Base-by-base conservation (phyloP, 1,140 invertebrate genomes). In the Carposina sasakii region DNA sequence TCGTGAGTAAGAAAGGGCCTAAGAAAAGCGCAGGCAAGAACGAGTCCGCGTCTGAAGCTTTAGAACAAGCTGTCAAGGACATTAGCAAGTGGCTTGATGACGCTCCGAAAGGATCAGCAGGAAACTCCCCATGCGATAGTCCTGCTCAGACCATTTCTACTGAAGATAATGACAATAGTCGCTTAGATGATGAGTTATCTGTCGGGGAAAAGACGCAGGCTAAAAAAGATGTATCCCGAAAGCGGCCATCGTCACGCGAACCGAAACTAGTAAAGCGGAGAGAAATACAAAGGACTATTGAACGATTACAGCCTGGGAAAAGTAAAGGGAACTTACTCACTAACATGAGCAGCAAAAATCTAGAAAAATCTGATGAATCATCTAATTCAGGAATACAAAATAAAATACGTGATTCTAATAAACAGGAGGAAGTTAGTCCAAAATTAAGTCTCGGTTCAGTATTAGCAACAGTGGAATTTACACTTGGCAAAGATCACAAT, bases 51-150 rank as follows among this genome's bases (percentile, higher is more conserved):
- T 89, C 93, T 47, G 92, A 94, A 52, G 93, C 93, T 0, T 78
- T 96, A 2, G 93, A 95, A 74, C 92, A 95, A 85, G 94, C 93
- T 16, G 84, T 95, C 3, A 94, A 94, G 88, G 94, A 95, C 70
- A 94, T 96, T 17, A 95, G 93, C 64, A 94, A 94, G 67, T 95
- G 93, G 93, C 76, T 96, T 33, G 93, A 95, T 68, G 93, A 95
- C 57, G 90, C 93, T 2, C 93, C 94, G 0, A 90, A 89, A 52
- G 88, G 90, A 41, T 89, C 90, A 0, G 90, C 91, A 62, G 90
- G 90, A 56, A 92, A 91, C 74, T 94, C 93, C 0, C 92, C 92
- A 4, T 87, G 87, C 34, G 58, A 76, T 15, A 76, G 75, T 19
- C 67, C 81, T 4, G 60, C 76, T 3, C 70, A 76, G 44, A 73